Evolutionary conservation across 2,888 invertebrate genomes (phyloP), one percentile per base, ranked within the genome.

Genomic region (Monochamus alternatus): DNA sequence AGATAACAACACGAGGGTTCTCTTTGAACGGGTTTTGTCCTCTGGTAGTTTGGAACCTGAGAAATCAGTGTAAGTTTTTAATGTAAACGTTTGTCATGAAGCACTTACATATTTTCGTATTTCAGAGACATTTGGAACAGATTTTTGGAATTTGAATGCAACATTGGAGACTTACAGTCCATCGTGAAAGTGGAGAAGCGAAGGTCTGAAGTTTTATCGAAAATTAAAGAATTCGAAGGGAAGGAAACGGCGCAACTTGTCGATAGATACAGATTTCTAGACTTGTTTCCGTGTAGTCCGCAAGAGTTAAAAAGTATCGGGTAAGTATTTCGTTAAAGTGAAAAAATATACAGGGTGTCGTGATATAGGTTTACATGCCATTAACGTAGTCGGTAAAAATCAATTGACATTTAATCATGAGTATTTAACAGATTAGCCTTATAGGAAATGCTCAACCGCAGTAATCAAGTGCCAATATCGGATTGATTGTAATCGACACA

Each of bases 1-100:
- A 93, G 99, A 99, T 87, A 99, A 99, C 89, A 99, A 99, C 89
- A 99, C 99, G 0, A 91, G 99, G 69, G 99, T 99, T n/a, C 90
- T 99, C 59, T 99, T 99, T 90, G 99, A 99, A 89, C 91, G 99
- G 14, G 98, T 99, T 2, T 91, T 99, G 0, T 97, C 98, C 0
- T 97, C 98, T 0, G 97, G 97, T 62, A 96, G 95, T 76, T 90
- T 99, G 63, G 94, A 96, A 83, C 94, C 96, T 0, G 97, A 98
- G 86, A 95, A 97, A 89, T 97, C 98, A 3, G 95, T 97, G 90
- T 94, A 92, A 90, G 93, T 90, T 58, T 52, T 9, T 12, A 66
- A 51, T 9, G n/a, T 7, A 55, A 30, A n/a, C 4, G 43, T 62
- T 64, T 10, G 31, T 31, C 30, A 59, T 59, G 3, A 58, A 58